Evolutionary conservation across 2,888 invertebrate species (phyloP).

Genomic region (Thalpophila matura): DNA sequence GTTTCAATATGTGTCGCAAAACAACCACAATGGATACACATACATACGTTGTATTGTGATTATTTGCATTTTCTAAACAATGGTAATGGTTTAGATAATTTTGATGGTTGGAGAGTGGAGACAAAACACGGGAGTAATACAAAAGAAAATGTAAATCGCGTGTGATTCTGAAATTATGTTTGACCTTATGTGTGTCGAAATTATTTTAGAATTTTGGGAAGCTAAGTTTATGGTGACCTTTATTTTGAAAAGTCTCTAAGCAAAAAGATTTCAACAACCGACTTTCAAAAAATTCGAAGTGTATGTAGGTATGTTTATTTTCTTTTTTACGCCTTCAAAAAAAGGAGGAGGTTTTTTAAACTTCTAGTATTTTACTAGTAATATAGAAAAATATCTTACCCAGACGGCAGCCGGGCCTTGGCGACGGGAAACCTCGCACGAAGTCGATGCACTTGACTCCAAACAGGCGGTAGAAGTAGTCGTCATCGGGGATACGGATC

Average conservation of each 20-base stretch:
- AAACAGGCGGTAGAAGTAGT: constrained; percentile 96
- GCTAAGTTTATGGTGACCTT: constrained; percentile 15
- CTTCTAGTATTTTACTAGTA: not conserved
- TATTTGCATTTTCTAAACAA: constrained; percentile 21
- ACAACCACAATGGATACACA: constrained; percentile 31
- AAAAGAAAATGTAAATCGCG: constrained; percentile 32
- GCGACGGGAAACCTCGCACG: constrained; percentile 96
- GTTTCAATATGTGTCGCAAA: constrained; percentile 6
- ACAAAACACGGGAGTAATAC: constrained; percentile 25
- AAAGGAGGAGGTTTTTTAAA: not conserved
- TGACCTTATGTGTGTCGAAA: constrained; percentile 24
- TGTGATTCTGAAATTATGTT: constrained; percentile 23
- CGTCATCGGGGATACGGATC: constrained; percentile 96
- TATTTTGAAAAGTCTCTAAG: not conserved
- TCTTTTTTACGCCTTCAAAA: too few species aligned
- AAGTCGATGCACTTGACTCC: constrained; percentile 97
- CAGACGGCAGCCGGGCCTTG: constrained; percentile 96
- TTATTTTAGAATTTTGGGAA: not conserved
- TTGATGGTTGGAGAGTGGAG: constrained; percentile 33
- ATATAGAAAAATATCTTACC: constrained; percentile 86
- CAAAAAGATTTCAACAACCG: not conserved
- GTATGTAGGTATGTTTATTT: too few species aligned
- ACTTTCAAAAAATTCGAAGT: constrained; percentile 8
- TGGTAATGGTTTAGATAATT: constrained; percentile 13
- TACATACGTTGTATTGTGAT: constrained; percentile 2